Percentiles rank a stretch among this genome's conserved stretches.
These are phyloP conservation scores for Axinella damicornis DNA, from an alignment of 37 sponge, comb jelly and placozoan species.

Conservation along the genomic window DNA sequence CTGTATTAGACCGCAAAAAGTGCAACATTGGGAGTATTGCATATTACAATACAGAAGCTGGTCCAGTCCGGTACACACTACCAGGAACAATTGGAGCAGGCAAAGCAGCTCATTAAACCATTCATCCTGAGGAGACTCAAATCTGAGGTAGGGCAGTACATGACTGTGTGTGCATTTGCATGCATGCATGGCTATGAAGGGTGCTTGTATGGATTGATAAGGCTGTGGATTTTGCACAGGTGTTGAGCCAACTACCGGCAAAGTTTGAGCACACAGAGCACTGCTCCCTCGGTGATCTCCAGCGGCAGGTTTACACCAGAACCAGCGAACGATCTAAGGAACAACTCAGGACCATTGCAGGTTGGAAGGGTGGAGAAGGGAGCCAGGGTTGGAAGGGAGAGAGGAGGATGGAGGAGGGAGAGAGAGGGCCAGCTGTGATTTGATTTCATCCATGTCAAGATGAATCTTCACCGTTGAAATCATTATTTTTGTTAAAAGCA, in stretches of 20 bases:
- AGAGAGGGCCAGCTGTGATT: too few species aligned
- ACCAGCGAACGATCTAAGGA: not conserved
- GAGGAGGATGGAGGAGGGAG: not conserved
- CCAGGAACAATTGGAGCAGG: constrained; percentile 39
- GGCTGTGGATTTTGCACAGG: constrained; percentile 14
- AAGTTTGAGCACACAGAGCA: constrained; percentile 30
- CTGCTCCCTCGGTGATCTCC: constrained; percentile 29
- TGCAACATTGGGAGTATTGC: too few species aligned
- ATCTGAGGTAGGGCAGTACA: constrained; percentile 20
- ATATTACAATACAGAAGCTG: constrained; percentile 4
- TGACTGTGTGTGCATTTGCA: constrained; percentile 5
- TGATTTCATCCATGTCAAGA: too few species aligned
- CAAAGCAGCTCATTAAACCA: constrained; percentile 67
- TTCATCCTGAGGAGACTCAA: constrained; percentile 66
- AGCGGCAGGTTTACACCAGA: constrained; percentile 31
- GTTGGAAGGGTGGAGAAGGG: not conserved
- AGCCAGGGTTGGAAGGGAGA: not conserved
- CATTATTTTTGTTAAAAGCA: too few species aligned
- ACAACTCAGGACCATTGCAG: not conserved
- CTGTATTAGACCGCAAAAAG: too few species aligned
- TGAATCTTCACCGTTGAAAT: too few species aligned
- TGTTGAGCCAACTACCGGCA: constrained; percentile 38
- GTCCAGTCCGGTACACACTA: constrained; percentile 30
- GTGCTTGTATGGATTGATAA: not conserved
- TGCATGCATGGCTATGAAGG: too few species aligned